Evolutionary conservation across 2,113 vertebrate species (phyloP).

Genomic region (Greenwoodochromis staneri): DNA sequence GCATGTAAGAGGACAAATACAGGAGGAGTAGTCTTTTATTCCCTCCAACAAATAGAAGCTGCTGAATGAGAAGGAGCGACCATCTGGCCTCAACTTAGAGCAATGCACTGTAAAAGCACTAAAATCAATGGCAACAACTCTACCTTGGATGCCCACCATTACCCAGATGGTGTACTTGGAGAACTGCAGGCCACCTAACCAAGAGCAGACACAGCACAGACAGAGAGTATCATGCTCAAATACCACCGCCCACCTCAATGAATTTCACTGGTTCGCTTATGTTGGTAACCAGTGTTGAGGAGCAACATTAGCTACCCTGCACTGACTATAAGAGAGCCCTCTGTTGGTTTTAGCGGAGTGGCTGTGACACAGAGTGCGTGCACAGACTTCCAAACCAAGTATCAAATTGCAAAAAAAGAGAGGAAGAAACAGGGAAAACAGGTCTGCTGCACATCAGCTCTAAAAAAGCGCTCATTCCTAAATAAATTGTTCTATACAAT

Average conservation of each 20-base stretch:
- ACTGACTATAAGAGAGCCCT: conserved; percentile 55
- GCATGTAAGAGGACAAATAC: conserved; percentile 35
- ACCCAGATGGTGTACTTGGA: conserved; percentile 69
- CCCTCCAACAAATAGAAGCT: conserved; percentile 55
- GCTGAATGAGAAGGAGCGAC: conserved; percentile 60
- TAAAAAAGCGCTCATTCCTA: neutral
- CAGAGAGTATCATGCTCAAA: conserved; percentile 1
- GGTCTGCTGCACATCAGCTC: neutral
- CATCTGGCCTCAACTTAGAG: conserved; percentile 70
- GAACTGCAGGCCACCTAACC: conserved; percentile 62
- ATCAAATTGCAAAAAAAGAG: neutral
- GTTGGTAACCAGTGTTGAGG: conserved; percentile 13
- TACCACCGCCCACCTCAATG: conserved; percentile 32
- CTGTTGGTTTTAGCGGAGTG: conserved; percentile 48
- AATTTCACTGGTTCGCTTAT: conserved; percentile 31
- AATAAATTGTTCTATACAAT: neutral
- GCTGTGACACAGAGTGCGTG: neutral
- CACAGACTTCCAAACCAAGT: conserved; percentile 6
- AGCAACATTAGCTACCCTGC: neutral
- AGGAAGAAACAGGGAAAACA: neutral
- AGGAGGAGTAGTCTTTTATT: conserved; percentile 39
- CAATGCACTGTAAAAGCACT: conserved; percentile 61
- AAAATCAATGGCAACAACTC: conserved; percentile 70
- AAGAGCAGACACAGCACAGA: conserved; percentile 45
- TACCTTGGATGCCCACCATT: conserved; percentile 73